Percentiles rank a stretch among this genome's conserved stretches.
phyloP scores from a whole-genome alignment of 2,888 invertebrate genomes.

The Ferrisia virgata region DNA sequence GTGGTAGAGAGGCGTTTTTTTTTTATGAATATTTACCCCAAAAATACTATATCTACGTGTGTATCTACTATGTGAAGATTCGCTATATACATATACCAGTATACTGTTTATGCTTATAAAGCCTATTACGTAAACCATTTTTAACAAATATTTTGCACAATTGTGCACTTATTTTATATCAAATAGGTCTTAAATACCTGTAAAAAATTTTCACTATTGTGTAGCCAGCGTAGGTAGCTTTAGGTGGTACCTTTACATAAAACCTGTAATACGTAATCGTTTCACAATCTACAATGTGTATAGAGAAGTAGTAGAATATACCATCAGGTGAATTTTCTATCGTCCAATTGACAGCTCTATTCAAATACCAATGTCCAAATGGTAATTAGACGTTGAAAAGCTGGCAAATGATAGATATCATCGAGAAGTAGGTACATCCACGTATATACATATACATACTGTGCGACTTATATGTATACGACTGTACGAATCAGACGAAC shows the following conservation, averaged over 20 bases:
- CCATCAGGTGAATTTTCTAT: neutral
- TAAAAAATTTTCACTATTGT: neutral
- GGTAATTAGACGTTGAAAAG: slow-evolving; percentile 1
- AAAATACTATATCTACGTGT: too few relatives aligned
- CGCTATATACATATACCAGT: neutral
- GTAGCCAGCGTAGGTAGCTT: too few relatives aligned
- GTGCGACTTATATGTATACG: too few relatives aligned
- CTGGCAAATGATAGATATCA: slow-evolving; percentile 16
- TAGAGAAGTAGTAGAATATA: too few relatives aligned
- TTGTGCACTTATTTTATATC: neutral
- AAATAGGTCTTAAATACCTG: neutral
- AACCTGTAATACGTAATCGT: too few relatives aligned
- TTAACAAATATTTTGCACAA: neutral
- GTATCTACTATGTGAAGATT: too few relatives aligned
- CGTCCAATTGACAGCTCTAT: neutral
- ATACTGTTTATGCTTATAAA: neutral
- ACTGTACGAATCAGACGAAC: too few relatives aligned
- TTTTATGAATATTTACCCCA: slow-evolving; percentile 30
- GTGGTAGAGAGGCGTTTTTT: slow-evolving; percentile 21
- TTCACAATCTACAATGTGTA: too few relatives aligned
- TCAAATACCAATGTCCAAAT: neutral
- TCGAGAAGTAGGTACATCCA: neutral
- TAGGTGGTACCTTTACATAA: neutral
- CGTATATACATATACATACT: too few relatives aligned
- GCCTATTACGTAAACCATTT: slow-evolving; percentile 7